These are phyloP conservation scores for Metaphire vulgaris DNA, from an alignment of 1,140 invertebrate genomes.

Conservation along the genomic window DNA sequence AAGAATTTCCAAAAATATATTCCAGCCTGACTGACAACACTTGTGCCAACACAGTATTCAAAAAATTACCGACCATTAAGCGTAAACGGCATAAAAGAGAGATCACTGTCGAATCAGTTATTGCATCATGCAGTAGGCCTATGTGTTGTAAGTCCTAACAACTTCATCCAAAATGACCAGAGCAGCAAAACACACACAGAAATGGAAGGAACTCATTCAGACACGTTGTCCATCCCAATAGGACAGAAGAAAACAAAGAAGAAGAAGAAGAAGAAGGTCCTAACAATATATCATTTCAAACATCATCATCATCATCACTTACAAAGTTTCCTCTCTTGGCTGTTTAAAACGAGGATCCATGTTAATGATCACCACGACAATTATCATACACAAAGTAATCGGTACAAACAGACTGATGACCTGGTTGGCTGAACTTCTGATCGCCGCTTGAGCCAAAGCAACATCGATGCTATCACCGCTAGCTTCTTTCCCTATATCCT, in stretches of 20 bases:
- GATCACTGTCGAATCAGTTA: no score
- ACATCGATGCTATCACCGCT: background rate
- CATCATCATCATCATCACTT: background rate
- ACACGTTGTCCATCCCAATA: background rate
- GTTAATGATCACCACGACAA: slow-evolving; percentile 85
- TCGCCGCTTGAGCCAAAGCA: background rate
- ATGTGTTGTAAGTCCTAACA: no score
- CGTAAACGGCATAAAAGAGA: no score
- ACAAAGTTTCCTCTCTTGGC: background rate
- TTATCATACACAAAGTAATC: slow-evolving; percentile 92
- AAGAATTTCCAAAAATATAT: no score
- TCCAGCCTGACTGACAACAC: no score
- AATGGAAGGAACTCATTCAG: no score
- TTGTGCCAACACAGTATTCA: no score
- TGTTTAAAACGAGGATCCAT: background rate
- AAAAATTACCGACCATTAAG: no score
- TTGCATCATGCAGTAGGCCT: no score
- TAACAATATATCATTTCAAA: background rate
- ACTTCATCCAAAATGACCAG: no score
- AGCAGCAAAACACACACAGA: no score
- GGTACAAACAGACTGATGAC: slow-evolving; percentile 97
- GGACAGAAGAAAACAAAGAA: no score
- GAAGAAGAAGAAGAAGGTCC: background rate
- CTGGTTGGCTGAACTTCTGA: slow-evolving; percentile 95
- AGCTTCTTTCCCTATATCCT: background rate